Base-by-base conservation (phyloP, 2,797 vertebrate genomes). In the Etheostoma nigrum region DNA sequence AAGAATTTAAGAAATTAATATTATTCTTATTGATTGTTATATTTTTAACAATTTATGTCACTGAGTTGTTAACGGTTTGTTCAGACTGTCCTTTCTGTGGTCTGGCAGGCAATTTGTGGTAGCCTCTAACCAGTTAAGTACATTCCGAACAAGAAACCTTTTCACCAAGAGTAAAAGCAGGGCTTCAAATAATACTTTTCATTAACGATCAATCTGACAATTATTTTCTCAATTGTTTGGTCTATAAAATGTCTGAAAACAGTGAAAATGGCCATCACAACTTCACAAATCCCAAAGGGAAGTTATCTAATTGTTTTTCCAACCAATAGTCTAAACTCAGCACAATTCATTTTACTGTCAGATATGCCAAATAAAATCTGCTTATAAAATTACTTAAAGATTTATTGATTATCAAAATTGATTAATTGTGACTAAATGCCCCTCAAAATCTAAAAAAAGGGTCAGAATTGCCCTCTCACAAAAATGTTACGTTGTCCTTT, bases 31-130 rank as follows among this genome's bases (percentile, higher is more conserved):
- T 71, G 0, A 60, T 54, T 12, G 14, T 27, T 2, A 18, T 5
- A n/a, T 18, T 75, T 71, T 69, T 42, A 52, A 67, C 19, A 27
- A 51, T 42, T 49, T 70, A 36, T 69, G 23, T 47, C 14, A 23
- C 6, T 40, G 21, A 53, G 30, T 79, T 30, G 27, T 27, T 4
- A 4, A 27, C 4, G 27, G 63, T 73, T 74, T 58, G 30, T 58
- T 70, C 44, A 55, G 53, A 30, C 49, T 61, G 45, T 69, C 15
- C 2, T 27, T 3, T 54, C 0, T 58, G 52, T 4, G 0, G 42
- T 60, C 33, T 57, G 61, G 8, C 13, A 55, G 19, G 19, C 4
- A 23, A 9, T 42, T 27, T 61, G 16, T 27, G n/a, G 47, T 4
- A 59, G 10, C 11, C 0, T 77, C 25, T 74, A 45, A 51, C 33